Conservation (phyloP, 2,888 invertebrate species). For the Thecocarcelia acutangulata region DNA sequence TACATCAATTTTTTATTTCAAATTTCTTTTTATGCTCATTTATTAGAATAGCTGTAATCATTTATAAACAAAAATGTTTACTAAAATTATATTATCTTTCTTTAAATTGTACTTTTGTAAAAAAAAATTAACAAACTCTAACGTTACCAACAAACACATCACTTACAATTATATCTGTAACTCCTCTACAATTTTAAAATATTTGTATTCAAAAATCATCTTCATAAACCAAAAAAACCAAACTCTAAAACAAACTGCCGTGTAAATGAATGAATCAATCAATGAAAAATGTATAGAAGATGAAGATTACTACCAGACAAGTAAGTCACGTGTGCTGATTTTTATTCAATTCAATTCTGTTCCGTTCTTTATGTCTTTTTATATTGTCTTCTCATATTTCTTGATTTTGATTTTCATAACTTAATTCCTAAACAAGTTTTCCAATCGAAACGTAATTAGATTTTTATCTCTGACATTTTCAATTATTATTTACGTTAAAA, state of each 20-base stretch:
- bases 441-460: constrained; percentile 49
- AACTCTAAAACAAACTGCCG: constrained; percentile 61
- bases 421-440: constrained; percentile 28
- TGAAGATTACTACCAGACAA: constrained; percentile 85
- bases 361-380: constrained; percentile 28
- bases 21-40: constrained; percentile 4
- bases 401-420: constrained; percentile 1
- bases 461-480: constrained; percentile 30
- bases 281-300: constrained; percentile 80
- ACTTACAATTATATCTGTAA: constrained; percentile 54
- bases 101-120: constrained; percentile 66
- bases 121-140: constrained; percentile 34
- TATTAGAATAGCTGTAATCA: constrained; percentile 40
- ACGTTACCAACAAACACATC: constrained; percentile 40
- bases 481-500: constrained; percentile 31
- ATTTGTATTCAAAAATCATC: constrained; percentile 51
- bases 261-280: constrained; percentile 57
- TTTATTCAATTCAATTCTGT: constrained; percentile 32
- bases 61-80: constrained; percentile 34
- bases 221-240: constrained; percentile 65
- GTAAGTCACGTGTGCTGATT: constrained; percentile 82
- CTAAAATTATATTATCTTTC: constrained; percentile 60
- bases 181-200: constrained; percentile 49
- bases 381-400: constrained; percentile 37
- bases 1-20: background rate